Base-by-base conservation (phyloP, 2,113 vertebrate genomes). In the Probosciger aterrimus region DNA sequence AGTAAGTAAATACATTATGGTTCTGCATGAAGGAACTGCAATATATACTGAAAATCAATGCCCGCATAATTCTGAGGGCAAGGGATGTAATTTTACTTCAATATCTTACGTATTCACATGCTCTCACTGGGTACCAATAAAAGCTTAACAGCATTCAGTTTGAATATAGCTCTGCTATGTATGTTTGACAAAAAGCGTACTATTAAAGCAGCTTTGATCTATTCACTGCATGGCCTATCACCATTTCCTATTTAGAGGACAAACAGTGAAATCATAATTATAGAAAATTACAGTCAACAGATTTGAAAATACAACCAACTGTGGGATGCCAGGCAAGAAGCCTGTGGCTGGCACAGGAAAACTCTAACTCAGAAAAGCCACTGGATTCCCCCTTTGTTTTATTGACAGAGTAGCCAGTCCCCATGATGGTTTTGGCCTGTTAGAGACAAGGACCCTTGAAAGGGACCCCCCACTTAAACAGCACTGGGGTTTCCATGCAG, bases 31-130 rank as follows among this genome's bases (percentile, higher is more conserved):
- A 86, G 43, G 35, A 90, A 67, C 71, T 88, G 76, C 71, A 92
- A 55, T 86, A 93, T 78, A 94, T 67, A 83, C 75, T 65, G 68
- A 94, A 93, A 92, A 95, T 91, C 87, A 93, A 90, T 85, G 67
- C 50, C 55, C 77, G 71, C 70, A 80, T 92, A 90, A 86, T 93
- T 96, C 71, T 63, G 17, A 91, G 63, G 46, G 63, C 79, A 91
- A 88, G 63, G 71, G 49, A 70, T 47, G 41, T 55, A 93, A 81
- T 94, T 97, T 96, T 79, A 84, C 46, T 81, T 91, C 85, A 94
- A 14, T 81, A 68, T 67, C 49, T 93, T 63, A 63, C 3, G 6
- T 85, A 86, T 91, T 93, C 92, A 90, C 75, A 78, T 59, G 71
- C 35, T 82, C 63, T 90, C 71, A 59, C 46, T 50, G n/a, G 14